Conservation (phyloP, 1,140 invertebrate genomes). For the Pachypsylla venusta region DNA sequence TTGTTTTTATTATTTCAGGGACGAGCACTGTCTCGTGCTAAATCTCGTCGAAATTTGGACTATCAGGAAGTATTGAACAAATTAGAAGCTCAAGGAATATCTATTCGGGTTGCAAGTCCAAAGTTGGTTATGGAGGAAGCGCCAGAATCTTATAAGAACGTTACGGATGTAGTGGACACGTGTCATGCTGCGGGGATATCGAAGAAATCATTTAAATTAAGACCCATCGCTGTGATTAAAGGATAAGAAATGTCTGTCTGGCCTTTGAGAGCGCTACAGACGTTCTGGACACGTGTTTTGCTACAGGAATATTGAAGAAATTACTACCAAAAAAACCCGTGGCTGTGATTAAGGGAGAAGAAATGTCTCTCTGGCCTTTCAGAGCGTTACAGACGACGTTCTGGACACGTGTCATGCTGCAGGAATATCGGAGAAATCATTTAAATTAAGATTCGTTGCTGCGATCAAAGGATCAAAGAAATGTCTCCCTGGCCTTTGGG, state of each 20-base stretch:
- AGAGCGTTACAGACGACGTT: background rate
- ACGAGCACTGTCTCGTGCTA: conserved; percentile 87
- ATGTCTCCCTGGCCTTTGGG: too few relatives aligned
- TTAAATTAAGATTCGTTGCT: background rate
- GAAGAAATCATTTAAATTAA: conserved; percentile 91
- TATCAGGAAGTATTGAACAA: conserved; percentile 81
- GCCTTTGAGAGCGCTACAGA: too few relatives aligned
- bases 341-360: background rate
- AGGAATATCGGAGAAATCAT: background rate
- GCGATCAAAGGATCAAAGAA: background rate
- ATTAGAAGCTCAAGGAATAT: conserved; percentile 81
- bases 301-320: background rate
- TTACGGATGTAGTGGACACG: conserved; percentile 97
- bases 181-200: conserved; percentile 96
- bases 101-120: conserved; percentile 95
- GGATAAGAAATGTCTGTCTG: conserved; percentile 41
- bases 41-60: conserved; percentile 89
- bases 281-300: too few relatives aligned
- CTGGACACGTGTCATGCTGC: background rate
- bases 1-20: conserved; percentile 44
- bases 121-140: conserved; percentile 99
- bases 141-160: conserved; percentile 99
- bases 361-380: background rate
- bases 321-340: background rate
- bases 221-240: conserved; percentile 98